Percentiles rank a stretch among this genome's conserved stretches.
Evolutionary conservation across 1,140 invertebrate genomes (phyloP).

Genomic region (Drosophila seguyi): DNA sequence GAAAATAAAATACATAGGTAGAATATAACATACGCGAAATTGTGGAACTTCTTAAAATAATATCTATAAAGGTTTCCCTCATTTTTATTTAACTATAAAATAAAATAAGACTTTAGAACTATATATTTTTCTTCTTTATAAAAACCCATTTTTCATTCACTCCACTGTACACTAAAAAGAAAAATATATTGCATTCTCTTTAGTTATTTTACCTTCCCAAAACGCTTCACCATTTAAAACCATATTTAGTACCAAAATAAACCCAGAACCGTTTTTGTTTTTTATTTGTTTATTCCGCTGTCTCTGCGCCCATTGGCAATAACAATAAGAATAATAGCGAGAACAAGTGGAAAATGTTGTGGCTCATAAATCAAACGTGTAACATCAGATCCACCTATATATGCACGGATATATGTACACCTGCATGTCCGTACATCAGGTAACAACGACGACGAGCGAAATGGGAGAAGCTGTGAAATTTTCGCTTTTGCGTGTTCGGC

Average conservation of each 20-base stretch:
- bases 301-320: constrained; percentile 42
- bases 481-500: constrained; percentile 66
- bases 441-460: constrained; percentile 19
- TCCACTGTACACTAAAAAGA: background rate
- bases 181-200: too few relatives aligned
- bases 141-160: background rate
- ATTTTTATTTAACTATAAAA: too few relatives aligned
- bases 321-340: constrained; percentile 53
- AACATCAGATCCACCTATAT: constrained; percentile 51
- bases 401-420: constrained; percentile 1
- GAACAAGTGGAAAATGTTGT: constrained; percentile 55
- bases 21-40: too few relatives aligned
- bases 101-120: background rate
- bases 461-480: constrained; percentile 40
- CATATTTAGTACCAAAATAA: background rate
- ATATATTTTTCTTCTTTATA: too few relatives aligned
- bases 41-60: too few relatives aligned
- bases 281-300: constrained; percentile 10
- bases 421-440: constrained; percentile 26
- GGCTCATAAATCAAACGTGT: constrained; percentile 70
- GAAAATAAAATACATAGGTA: too few relatives aligned
- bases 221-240: background rate
- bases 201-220: background rate
- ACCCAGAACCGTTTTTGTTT: background rate
- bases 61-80: too few relatives aligned